These are phyloP conservation scores for Acrocephalus scirpaceus DNA, from an alignment of 2,797 vertebrate species.

Conservation along the genomic window DNA sequence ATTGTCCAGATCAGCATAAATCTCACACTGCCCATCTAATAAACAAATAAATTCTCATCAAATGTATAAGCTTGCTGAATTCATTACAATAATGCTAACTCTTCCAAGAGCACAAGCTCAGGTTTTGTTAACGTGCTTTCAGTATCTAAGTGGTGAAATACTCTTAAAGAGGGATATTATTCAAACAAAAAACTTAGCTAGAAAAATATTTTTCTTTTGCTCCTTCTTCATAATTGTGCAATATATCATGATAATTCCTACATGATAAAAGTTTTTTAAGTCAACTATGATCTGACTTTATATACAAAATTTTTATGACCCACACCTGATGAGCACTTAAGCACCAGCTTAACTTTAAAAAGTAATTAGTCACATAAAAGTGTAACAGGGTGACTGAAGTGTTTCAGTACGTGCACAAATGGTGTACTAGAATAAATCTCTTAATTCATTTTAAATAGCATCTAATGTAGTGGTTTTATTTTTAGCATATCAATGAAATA, in stretches of 20 bases:
- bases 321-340: not conserved
- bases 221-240: not conserved
- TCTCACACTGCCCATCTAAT: not conserved
- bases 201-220: not conserved
- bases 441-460: slow-evolving; percentile 10
- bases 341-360: slow-evolving; percentile 32
- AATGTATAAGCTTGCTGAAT: slow-evolving; percentile 20
- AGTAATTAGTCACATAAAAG: slow-evolving; percentile 37
- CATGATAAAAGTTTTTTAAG: not conserved
- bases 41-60: slow-evolving; percentile 45
- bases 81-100: slow-evolving; percentile 1
- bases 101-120: slow-evolving; percentile 1
- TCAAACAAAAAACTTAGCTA: not conserved
- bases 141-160: slow-evolving; percentile 7
- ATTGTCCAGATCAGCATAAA: not conserved
- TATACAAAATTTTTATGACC: not conserved
- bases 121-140: not conserved
- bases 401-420: slow-evolving; percentile 9
- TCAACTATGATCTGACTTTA: not conserved
- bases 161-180: not conserved
- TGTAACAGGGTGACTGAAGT: not conserved
- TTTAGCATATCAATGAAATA: not conserved
- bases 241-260: slow-evolving; percentile 11
- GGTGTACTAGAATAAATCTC: slow-evolving; percentile 3
- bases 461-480: not conserved